phyloP scores from a whole-genome alignment of 1,140 invertebrate species.

The Rhagoletis zephyria region DNA sequence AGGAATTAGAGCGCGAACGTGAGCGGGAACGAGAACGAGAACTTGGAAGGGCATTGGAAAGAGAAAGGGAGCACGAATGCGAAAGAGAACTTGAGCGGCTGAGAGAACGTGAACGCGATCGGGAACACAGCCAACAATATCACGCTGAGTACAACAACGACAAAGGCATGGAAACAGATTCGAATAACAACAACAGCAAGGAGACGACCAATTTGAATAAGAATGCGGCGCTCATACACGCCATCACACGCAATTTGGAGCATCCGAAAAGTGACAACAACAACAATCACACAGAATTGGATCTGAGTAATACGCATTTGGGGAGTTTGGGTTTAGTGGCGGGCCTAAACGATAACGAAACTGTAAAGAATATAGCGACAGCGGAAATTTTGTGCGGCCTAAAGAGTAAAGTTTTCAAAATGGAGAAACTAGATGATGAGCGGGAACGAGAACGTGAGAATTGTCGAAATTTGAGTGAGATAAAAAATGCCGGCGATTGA shows the following conservation, averaged over 20 bases:
- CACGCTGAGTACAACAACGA: constrained; percentile 66
- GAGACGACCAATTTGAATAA: constrained; percentile 59
- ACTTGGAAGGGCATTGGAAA: neutral
- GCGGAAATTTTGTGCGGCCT: constrained; percentile 69
- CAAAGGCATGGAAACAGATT: constrained; percentile 66
- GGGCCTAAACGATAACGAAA: constrained; percentile 49
- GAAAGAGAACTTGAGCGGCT: neutral
- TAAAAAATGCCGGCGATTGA: constrained; percentile 69
- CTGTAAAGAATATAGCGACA: constrained; percentile 70
- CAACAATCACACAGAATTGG: constrained; percentile 64
- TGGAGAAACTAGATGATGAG: constrained; percentile 67
- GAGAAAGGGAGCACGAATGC: neutral
- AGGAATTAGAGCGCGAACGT: constrained; percentile 24
- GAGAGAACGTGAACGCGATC: neutral
- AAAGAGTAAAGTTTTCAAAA: constrained; percentile 70
- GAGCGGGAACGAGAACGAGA: constrained; percentile 18
- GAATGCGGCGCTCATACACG: constrained; percentile 63
- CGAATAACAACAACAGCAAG: constrained; percentile 70
- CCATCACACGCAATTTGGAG: constrained; percentile 63
- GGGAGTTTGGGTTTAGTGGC: neutral
- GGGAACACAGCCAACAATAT: constrained; percentile 33
- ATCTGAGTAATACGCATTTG: constrained; percentile 62
- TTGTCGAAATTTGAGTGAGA: constrained; percentile 67
- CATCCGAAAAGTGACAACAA: constrained; percentile 30
- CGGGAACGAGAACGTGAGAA: constrained; percentile 61